Base-by-base conservation (phyloP, 1,140 invertebrate genomes). In the Drosophila nigromelanica region DNA sequence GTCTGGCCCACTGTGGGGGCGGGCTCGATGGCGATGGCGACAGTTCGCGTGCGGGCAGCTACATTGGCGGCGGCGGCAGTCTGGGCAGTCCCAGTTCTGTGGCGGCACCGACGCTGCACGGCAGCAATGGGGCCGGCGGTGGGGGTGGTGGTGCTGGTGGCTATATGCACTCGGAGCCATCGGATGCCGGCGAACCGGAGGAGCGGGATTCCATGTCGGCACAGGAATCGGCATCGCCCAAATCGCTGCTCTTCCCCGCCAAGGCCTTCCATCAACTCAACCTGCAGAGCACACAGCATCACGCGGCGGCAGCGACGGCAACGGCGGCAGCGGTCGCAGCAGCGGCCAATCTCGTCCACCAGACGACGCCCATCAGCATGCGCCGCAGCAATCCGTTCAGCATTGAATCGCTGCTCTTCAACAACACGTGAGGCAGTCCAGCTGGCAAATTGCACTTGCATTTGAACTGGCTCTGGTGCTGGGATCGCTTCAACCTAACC, bases 391-490 rank as follows among this genome's bases (percentile, higher is more conserved):
- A 97, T 92, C 96, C 96, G 18, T 97, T 97, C 93, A 96, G 96
- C 93, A 97, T 97, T 94, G 96, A 97, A 90, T 96, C 96, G 48
- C 92, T 97, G 69, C 93, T 97, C 80, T 94, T 94, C 11, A 94
- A 94, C 80, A 96, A 95, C 82, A 95, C 95, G 93, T 95, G 94
- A 95, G 90, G 76, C 63, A 89, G 45, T 70, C 7, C 39, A 15
- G 39, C 39, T 30, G 4, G n/a, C n/a, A 11, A 37, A 55, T 3
- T 15, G 11, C n/a, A 18, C 1, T 15, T 21, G 51, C 3, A 18
- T 0, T 6, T 33, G n/a, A 10, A 58, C 1, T 10, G 24, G n/a
- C 5, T 8, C 50, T 51, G 33, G 14, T 12, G 12, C 50, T 66
- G 10, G 50, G 51, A 30, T 66, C 40, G 14, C n/a, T 45, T 27